Conservation (phyloP, 2,888 invertebrate genomes). For the Caenorhabditis angaria region DNA sequence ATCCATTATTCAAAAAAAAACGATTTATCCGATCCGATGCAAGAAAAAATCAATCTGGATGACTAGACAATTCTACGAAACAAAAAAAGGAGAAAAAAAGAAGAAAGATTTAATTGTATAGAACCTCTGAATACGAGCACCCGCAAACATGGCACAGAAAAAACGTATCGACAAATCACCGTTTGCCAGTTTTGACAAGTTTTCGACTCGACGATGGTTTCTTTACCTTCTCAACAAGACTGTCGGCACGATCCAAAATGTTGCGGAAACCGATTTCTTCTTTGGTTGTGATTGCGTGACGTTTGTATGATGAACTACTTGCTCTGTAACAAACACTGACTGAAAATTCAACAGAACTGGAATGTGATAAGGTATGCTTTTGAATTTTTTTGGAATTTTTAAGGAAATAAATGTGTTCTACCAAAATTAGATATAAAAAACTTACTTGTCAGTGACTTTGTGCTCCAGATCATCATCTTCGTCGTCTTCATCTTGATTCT, state of each 20-base stretch:
- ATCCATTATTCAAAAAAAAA: no score
- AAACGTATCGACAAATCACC: not conserved
- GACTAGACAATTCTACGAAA: constrained; percentile 17
- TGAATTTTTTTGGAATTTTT: not conserved
- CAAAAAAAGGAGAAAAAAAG: constrained; percentile 7
- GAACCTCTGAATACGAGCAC: constrained; percentile 14
- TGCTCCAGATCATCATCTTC: constrained; percentile 36
- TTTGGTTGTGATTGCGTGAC: constrained; percentile 68
- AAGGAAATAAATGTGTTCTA: no score
- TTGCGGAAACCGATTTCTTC: constrained; percentile 64
- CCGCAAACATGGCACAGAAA: constrained; percentile 31
- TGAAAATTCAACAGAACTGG: no score
- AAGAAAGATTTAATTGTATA: constrained; percentile 10
- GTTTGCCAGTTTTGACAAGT: constrained; percentile 37
- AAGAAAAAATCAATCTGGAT: not conserved
- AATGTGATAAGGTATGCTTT: no score
- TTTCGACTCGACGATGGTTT: constrained; percentile 33
- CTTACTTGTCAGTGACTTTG: constrained; percentile 16
- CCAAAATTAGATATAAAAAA: not conserved
- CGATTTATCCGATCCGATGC: constrained; percentile 28
- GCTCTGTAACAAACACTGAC: no score
- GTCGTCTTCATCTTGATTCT: constrained; percentile 26
- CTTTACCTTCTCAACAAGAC: constrained; percentile 65
- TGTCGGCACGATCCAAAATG: constrained; percentile 63
- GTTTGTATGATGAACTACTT: constrained; percentile 53